Evolutionary conservation across 2,888 invertebrate species (phyloP).

Genomic region (Trichopoda pennipes): DNA sequence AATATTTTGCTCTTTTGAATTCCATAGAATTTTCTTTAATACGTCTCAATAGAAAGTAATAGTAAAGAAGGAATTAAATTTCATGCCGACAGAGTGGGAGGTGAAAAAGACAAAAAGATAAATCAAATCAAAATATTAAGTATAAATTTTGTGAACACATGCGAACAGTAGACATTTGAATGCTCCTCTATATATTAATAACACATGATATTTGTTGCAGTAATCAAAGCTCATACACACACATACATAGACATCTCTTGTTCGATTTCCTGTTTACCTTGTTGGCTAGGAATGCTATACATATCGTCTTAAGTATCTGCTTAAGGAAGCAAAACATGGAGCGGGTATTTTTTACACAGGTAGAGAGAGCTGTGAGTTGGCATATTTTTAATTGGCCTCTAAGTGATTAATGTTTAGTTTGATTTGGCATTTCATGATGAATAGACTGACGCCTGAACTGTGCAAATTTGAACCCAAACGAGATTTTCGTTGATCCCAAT

Average conservation of each 20-base stretch:
- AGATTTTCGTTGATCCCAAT: too few species aligned
- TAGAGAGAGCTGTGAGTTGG: too few species aligned
- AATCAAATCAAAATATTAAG: neutral
- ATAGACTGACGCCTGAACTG: too few species aligned
- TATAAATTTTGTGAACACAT: neutral
- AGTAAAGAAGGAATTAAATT: neutral
- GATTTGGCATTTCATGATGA: too few species aligned
- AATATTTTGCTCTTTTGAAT: slow-evolving; percentile 21
- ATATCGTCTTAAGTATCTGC: neutral
- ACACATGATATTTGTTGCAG: neutral
- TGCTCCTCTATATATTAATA: neutral
- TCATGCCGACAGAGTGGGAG: too few species aligned
- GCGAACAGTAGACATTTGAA: neutral
- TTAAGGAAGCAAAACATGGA: neutral
- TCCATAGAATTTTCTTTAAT: slow-evolving; percentile 14
- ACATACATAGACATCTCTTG: neutral
- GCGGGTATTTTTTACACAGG: too few species aligned
- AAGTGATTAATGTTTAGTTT: too few species aligned
- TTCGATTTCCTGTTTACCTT: neutral
- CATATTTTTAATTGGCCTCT: too few species aligned
- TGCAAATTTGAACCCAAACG: too few species aligned
- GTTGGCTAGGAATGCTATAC: neutral
- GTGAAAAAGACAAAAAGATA: neutral
- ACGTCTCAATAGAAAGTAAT: slow-evolving; percentile 23
- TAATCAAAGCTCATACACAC: neutral